Evolutionary conservation across 1,140 invertebrate species (phyloP).

Genomic region (Ganaspis sp.): DNA sequence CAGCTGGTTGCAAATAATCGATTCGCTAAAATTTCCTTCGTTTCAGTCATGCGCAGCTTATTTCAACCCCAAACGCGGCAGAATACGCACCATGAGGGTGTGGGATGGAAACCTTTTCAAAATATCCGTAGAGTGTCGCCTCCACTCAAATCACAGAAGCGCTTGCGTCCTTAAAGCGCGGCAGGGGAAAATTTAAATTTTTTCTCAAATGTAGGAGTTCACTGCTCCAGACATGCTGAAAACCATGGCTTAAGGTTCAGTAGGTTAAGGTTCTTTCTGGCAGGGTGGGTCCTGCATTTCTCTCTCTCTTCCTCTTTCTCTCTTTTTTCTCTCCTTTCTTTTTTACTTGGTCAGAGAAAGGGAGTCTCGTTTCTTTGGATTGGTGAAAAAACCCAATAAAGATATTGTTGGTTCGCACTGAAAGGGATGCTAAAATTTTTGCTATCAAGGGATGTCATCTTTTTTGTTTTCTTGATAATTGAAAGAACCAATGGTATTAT

Average conservation of each 20-base stretch:
- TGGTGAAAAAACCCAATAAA: no score
- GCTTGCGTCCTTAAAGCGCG: constrained; percentile 40
- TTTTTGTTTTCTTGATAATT: no score
- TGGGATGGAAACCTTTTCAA: constrained; percentile 21
- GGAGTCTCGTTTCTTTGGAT: no score
- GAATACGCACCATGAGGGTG: constrained; percentile 46
- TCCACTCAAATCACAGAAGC: not conserved
- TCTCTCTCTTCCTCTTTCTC: not conserved
- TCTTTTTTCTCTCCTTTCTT: no score
- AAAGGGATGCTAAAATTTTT: no score
- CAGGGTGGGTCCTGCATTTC: not conserved
- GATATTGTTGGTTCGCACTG: no score
- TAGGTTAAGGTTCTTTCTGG: constrained; percentile 16
- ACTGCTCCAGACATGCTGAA: constrained; percentile 22
- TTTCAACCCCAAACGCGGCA: constrained; percentile 47
- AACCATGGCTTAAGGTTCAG: constrained; percentile 18
- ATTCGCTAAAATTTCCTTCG: constrained; percentile 68
- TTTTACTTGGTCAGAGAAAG: no score
- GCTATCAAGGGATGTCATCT: no score
- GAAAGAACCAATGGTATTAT: no score
- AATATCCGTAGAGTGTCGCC: constrained; percentile 28
- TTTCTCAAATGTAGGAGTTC: constrained; percentile 11
- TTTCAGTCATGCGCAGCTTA: constrained; percentile 63
- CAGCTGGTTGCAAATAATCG: constrained; percentile 70
- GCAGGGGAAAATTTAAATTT: constrained; percentile 24